Evolutionary conservation across 2,888 invertebrate genomes (phyloP), one percentile per base, ranked within the genome.

Genomic region (Zelleria hepariella): DNA sequence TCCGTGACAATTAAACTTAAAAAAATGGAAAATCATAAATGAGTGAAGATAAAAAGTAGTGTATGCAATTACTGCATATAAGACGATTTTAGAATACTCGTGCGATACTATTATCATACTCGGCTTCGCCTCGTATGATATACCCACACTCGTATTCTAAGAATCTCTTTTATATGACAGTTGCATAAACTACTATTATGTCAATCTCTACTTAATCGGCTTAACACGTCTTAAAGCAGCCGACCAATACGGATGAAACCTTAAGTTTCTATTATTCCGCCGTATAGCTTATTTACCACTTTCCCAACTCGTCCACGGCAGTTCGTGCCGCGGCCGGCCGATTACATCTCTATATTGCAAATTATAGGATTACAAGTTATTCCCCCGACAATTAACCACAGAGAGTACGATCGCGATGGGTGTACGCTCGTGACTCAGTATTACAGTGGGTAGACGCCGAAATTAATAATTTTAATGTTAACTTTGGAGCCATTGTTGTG

Each of bases 311-410:
- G 32, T 42, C 51, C 23, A 7, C 20, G 51, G 6, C 5, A 24
- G 24, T 53, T 53, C 53, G 53, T 53, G 53, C 53, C 0, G 53
- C 24, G n/a, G 53, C 21, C 0, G 6, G n/a, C 24, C 2, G 53
- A 53, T 53, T 24, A 15, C 53, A 53, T 53, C 53, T 53, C n/a
- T 51, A 10, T 53, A 53, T 53, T 53, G 53, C 53, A 53, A 53
- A 53, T 53, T 53, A 24, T 24, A 24, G 53, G 24, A 53, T 25
- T 53, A 53, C 53, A 15, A 24, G 53, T 25, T 25, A 53, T 52
- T 21, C 23, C 21, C 24, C 10, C 25, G 24, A 24, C 53, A 53
- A 53, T 53, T 53, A 53, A 53, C 24, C 24, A 53, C 15, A 53
- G 25, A 25, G 24, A 10, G 53, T 2, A 15, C 32, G 32, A 42